Base-by-base conservation (phyloP, 2,888 invertebrate species). In the Dynastes grantii region DNA sequence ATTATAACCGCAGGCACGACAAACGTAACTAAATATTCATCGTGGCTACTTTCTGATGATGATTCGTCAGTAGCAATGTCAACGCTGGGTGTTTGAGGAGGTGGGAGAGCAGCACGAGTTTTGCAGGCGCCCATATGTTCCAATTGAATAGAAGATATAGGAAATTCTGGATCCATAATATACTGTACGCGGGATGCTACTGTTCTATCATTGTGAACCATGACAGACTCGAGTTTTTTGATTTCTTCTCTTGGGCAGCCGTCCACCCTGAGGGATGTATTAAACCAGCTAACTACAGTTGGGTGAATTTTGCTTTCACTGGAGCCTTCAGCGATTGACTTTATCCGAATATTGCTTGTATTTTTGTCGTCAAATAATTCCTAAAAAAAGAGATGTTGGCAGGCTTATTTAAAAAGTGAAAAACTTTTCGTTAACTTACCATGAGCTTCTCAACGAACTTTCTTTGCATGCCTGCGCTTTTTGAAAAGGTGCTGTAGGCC, bases 1-100 rank as follows among this genome's bases (percentile, higher is more conserved):
- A 98, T 96, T 45, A 98, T 95, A 13, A 96, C 92, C 0, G 96
- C 95, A 0, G 98, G 98, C 78, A 98, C 92, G 58, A 98, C 94
- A 82, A 96, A 97, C 9, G 97, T 97, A 73, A 94, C 91, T 82
- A 95, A 87, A 84, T 95, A 94, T 83, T 94, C 93, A 32, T 93
- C 92, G 45, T 85, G 85, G 78, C 89, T 89, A 61, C 91, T 90
- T 3, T 90, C 88, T 49, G 89, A 87, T 61, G 90, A 88, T 1
- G 88, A 84, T 4, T 87, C 87, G 84, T 90, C 91, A 0, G 90
- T 90, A 67, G 86, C 87, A 77, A 90, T 89, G 67, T 90, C 90
- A 0, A 90, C 89, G 82, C 87, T 85, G 55, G 86, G 86, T 27
- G 86, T 85, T 0, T 0, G 85, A 76, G 87, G 40, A 55, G 49